Percentiles rank a stretch among this genome's conserved stretches.
phyloP scores from a whole-genome alignment of 2,797 vertebrate species.

The Triplophysa bombifrons region DNA sequence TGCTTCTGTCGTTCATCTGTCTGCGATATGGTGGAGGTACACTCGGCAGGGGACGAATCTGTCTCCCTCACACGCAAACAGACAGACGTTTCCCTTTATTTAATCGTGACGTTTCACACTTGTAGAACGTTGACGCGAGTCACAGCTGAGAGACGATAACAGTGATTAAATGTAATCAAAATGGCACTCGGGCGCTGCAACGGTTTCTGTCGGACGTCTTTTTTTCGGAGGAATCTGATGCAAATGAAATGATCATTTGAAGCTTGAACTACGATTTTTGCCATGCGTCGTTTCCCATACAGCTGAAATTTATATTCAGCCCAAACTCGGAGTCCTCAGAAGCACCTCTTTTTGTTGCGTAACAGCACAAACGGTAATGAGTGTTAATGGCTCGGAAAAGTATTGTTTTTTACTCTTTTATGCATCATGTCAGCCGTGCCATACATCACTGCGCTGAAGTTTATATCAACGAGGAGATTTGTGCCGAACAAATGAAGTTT shows the following conservation, averaged over 20 bases:
- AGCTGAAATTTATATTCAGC: not conserved
- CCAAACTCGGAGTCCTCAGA: not conserved
- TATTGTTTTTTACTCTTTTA: constrained; percentile 36
- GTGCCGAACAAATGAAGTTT: constrained; percentile 48
- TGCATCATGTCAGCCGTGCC: constrained; percentile 13
- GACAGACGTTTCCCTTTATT: constrained; percentile 31
- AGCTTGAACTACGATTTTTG: not conserved
- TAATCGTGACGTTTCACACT: constrained; percentile 15
- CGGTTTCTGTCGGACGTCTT: constrained; percentile 35
- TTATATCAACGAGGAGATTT: constrained; percentile 44
- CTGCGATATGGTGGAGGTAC: constrained; percentile 11
- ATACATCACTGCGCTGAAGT: constrained; percentile 47
- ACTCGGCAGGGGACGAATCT: constrained; percentile 46
- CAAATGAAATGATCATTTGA: not conserved
- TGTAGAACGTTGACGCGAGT: not conserved
- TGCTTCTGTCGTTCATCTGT: constrained; percentile 59
- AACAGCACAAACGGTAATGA: not conserved
- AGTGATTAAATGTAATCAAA: constrained; percentile 50
- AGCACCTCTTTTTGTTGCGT: not conserved
- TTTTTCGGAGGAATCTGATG: constrained; percentile 4
- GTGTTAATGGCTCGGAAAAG: constrained; percentile 17
- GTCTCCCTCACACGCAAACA: not conserved
- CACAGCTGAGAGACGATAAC: constrained; percentile 36
- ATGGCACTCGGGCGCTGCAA: constrained; percentile 18
- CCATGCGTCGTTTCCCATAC: not conserved